These are phyloP conservation scores for Teinopalpus imperialis DNA, from an alignment of 2,888 invertebrate genomes.

Conservation along the genomic window DNA sequence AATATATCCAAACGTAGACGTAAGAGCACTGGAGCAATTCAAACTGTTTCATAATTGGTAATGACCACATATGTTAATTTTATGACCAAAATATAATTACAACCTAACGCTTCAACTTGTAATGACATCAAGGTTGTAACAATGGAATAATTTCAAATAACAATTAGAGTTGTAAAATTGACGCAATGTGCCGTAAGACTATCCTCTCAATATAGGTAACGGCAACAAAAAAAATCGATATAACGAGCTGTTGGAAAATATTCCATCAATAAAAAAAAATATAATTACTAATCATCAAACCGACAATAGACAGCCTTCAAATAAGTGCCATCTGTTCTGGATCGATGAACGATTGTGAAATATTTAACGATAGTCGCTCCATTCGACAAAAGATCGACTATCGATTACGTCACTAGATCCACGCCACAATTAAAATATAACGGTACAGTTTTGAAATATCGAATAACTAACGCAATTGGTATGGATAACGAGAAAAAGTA, in stretches of 20 bases:
- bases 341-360: conserved; percentile 11
- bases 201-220: no score
- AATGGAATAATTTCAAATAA: no score
- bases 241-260: conserved; percentile 5
- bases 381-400: conserved; percentile 6
- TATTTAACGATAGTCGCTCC: conserved; percentile 5
- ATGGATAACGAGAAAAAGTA: conserved; percentile 3
- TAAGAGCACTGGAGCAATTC: no score
- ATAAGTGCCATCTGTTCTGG: conserved; percentile 19
- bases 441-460: conserved; percentile 16
- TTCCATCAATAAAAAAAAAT: conserved; percentile 6
- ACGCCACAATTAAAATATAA: conserved; percentile 20
- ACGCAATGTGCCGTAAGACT: no score
- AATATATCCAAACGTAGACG: no score
- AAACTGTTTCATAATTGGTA: no score
- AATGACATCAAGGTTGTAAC: no score
- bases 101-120: no score
- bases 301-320: conserved; percentile 19
- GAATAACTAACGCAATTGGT: conserved; percentile 1
- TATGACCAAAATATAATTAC: no score
- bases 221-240: conserved; percentile 8
- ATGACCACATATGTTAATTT: no score
- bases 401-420: conserved; percentile 18
- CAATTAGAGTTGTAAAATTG: no score
- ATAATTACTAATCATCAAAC: conserved; percentile 20